Percentiles rank a stretch among this genome's conserved stretches.
Conservation (phyloP, 2,797 vertebrate species). For the Poecilia picta region DNA sequence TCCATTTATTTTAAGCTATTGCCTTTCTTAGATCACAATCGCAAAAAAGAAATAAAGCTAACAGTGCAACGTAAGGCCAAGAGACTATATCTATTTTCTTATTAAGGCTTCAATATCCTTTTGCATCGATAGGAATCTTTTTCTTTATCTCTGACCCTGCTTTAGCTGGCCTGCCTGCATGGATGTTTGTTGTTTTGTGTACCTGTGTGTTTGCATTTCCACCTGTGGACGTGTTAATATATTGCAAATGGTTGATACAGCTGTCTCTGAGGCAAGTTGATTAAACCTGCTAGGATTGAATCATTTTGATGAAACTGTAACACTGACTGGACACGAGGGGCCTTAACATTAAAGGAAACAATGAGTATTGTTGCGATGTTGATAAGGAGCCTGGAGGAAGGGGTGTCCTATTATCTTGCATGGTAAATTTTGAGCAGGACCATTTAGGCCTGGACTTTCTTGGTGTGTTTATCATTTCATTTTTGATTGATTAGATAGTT, state of each 20-base stretch:
- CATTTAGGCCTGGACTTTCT: neutral
- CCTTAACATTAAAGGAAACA: neutral
- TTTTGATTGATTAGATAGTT: neutral
- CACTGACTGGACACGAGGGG: slow-evolving; percentile 5
- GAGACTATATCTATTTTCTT: slow-evolving; percentile 76
- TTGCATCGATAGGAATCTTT: slow-evolving; percentile 74
- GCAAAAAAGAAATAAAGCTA: slow-evolving; percentile 80
- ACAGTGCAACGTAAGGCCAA: slow-evolving; percentile 70
- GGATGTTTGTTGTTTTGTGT: slow-evolving; percentile 35
- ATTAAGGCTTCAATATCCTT: slow-evolving; percentile 84
- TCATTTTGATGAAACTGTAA: slow-evolving; percentile 20
- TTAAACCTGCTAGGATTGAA: slow-evolving; percentile 27
- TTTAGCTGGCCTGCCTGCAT: slow-evolving; percentile 55
- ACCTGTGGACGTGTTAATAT: slow-evolving; percentile 56
- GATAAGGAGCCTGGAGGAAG: neutral
- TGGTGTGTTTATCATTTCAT: neutral
- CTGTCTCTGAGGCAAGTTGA: slow-evolving; percentile 24
- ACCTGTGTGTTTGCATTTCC: slow-evolving; percentile 29
- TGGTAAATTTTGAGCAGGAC: neutral
- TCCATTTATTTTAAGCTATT: slow-evolving; percentile 68
- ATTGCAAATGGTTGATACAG: slow-evolving; percentile 37
- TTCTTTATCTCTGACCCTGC: slow-evolving; percentile 74
- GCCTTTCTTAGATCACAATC: slow-evolving; percentile 76
- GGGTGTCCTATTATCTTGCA: neutral
- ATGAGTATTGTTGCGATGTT: neutral